These are phyloP conservation scores for Lamproptera curius DNA, from an alignment of 2,888 invertebrate species.

Conservation along the genomic window DNA sequence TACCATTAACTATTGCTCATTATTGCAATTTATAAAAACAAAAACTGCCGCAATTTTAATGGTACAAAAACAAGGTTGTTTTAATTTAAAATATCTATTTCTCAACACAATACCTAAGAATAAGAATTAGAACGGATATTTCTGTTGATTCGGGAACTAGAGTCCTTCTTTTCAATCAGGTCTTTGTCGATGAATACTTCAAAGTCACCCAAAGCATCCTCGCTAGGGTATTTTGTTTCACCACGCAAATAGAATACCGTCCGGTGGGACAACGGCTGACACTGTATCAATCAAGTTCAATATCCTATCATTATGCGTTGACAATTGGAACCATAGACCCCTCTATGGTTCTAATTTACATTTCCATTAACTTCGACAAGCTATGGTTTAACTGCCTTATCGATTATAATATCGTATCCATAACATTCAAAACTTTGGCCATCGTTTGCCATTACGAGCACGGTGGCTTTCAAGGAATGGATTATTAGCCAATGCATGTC, in stretches of 20 bases:
- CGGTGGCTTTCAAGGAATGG: slow-evolving; percentile 94
- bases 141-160: not conserved
- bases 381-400: too few relatives aligned
- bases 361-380: slow-evolving; percentile 98
- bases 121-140: slow-evolving; percentile 13
- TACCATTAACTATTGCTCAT: too few relatives aligned
- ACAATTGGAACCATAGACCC: slow-evolving; percentile 96
- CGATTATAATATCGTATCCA: too few relatives aligned
- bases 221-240: slow-evolving; percentile 90
- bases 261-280: slow-evolving; percentile 92
- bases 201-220: slow-evolving; percentile 89
- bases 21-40: too few relatives aligned
- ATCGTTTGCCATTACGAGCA: slow-evolving; percentile 95
- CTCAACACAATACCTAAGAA: too few relatives aligned
- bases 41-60: too few relatives aligned
- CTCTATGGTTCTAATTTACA: too few relatives aligned
- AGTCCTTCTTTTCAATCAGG: slow-evolving; percentile 74
- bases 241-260: slow-evolving; percentile 91
- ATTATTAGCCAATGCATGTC: slow-evolving; percentile 94
- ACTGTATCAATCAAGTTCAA: slow-evolving; percentile 96
- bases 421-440: slow-evolving; percentile 96
- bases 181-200: slow-evolving; percentile 92
- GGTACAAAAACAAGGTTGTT: too few relatives aligned
- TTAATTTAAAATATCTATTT: too few relatives aligned
- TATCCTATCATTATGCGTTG: slow-evolving; percentile 95